These are phyloP conservation scores for Leucophenga maculata DNA, from an alignment of 2,888 invertebrate species.

Conservation along the genomic window DNA sequence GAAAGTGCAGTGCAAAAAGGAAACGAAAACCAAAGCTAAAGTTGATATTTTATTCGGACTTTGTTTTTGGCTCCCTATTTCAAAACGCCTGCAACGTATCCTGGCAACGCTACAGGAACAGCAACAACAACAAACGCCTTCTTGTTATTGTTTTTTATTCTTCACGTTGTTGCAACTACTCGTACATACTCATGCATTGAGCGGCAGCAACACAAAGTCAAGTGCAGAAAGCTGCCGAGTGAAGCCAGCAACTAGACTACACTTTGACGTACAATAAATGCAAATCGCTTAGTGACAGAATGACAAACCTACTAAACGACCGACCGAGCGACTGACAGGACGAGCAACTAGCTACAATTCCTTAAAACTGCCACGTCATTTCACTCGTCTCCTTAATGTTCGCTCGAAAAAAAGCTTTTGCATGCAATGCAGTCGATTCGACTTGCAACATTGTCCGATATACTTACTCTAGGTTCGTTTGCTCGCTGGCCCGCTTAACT, in stretches of 20 bases:
- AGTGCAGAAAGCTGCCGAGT: slow-evolving; percentile 48
- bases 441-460: not conserved
- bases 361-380: not conserved
- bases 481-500: too few species aligned
- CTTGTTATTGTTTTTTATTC: too few species aligned
- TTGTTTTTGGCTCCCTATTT: too few species aligned
- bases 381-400: not conserved
- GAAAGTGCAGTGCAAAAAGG: slow-evolving; percentile 4
- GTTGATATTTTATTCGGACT: not conserved
- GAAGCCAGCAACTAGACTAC: not conserved
- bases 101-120: slow-evolving; percentile 7
- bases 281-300: not conserved
- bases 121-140: not conserved
- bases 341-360: slow-evolving; percentile 8
- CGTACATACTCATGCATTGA: not conserved
- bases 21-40: not conserved
- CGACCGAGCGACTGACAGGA: not conserved
- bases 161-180: not conserved
- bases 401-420: too few species aligned
- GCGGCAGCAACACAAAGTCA: slow-evolving; percentile 48
- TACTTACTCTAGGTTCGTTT: not conserved
- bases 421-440: too few species aligned
- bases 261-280: slow-evolving; percentile 2
- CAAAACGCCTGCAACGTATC: not conserved
- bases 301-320: too few species aligned